Percentiles rank a stretch among this genome's conserved stretches.
phyloP scores from a whole-genome alignment of 2,888 invertebrate species.

The Andrena flavipes region DNA sequence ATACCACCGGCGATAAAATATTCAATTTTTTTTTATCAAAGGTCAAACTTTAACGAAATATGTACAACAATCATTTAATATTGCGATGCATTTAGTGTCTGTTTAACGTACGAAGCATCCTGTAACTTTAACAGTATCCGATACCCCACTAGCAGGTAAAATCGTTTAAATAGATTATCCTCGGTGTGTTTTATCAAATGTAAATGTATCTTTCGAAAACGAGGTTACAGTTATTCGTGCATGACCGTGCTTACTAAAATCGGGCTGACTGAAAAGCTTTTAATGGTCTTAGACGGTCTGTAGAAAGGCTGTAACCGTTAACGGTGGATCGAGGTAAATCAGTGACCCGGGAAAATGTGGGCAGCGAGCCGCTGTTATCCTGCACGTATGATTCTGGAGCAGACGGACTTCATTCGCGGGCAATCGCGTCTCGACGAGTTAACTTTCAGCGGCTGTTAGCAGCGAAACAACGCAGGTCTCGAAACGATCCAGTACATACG shows the following conservation, averaged over 20 bases:
- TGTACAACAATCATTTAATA: no score
- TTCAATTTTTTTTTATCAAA: no score
- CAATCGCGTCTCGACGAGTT: conserved; percentile 1
- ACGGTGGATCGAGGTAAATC: conserved; percentile 47
- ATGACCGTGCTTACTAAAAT: conserved; percentile 20
- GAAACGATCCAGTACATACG: background rate
- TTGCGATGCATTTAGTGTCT: no score
- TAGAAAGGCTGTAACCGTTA: conserved; percentile 30
- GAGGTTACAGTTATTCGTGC: conserved; percentile 18
- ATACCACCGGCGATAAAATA: no score
- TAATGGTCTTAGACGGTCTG: conserved; percentile 19
- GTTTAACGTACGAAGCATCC: background rate
- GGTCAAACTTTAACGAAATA: no score
- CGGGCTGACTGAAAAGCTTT: conserved; percentile 8
- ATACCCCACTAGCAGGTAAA: background rate
- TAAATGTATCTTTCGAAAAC: background rate
- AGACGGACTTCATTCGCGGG: conserved; percentile 2
- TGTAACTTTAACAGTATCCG: background rate
- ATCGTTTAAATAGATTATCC: background rate
- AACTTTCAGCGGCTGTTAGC: background rate
- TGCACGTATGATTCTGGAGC: conserved; percentile 27
- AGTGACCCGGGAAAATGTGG: conserved; percentile 51
- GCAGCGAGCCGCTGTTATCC: conserved; percentile 33
- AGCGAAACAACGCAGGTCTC: background rate
- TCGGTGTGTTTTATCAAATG: background rate